Evolutionary conservation across 92 coral and sea anemone species (phyloP), one percentile per base, ranked within the genome.

Genomic region (Plumapathes pennacea): DNA sequence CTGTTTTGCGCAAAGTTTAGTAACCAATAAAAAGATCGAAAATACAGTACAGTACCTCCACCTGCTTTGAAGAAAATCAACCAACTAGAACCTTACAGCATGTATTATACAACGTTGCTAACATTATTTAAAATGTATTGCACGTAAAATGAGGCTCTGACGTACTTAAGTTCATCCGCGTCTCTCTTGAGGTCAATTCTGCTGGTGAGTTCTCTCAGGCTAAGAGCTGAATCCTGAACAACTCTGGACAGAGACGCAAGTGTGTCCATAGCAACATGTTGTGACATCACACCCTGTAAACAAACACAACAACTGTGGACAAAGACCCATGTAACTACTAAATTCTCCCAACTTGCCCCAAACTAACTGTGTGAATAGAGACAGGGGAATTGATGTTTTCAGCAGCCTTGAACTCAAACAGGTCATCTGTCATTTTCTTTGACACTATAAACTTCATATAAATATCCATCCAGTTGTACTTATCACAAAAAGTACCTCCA

Each of bases 141-240:
- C 14, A 39, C 12, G n/a, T 29, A 1, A 3, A 30, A 30, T n/a
- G 11, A 29, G 10, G 21, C n/a, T 4, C 21, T 18, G 10, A 22
- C 98, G 46, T 77, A 92, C 98, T 88, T 92, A 30, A 92, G 81
- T 43, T 92, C 88, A 52, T 77, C 81, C 7, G 96, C 98, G 77
- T 92, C 98, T 56, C 60, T 77, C 72, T 80, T 88, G 26, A 92
- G 73, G 65, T 92, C 59, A 45, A 92, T 92, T 57, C 83, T 67
- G 24, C 63, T 71, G 14, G 98, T 72, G 32, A 88, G 38, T 52
- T 81, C 98, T 53, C 59, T 70, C 55, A 92, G 84, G 57, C 71
- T 88, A 18, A 40, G 62, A 13, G 96, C 76, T 1, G 96, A 88
- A 50, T 92, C 98, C 59, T 88, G 83, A 25, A 96, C 80, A 13